Evolutionary conservation across 2,888 invertebrate genomes (phyloP), one percentile per base, ranked within the genome.

Genomic region (Cistogaster globosa): DNA sequence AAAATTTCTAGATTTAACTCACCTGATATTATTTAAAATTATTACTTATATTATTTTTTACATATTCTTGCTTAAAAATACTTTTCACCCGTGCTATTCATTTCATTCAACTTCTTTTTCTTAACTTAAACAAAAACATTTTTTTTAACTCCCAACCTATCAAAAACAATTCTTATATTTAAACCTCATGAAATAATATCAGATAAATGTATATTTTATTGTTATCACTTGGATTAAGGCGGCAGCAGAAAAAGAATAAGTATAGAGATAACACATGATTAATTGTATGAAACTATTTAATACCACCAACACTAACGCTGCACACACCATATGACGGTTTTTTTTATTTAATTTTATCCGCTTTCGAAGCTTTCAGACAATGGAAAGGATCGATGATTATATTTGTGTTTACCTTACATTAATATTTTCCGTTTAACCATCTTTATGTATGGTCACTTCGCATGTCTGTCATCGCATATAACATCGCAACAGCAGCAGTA

Each of bases 231-330:
- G 65, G 72, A 62, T 42, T 60, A 69, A 67, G 53, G 67, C 63
- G 62, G 51, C 60, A 78, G 18, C 26, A 45, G 22, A 67, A 7
- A 60, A 77, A 20, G 53, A 76, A 71, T 42, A 62, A 77, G 48
- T 36, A 36, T 18, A 84, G 62, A 78, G 84, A 85, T 85, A 81
- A 82, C 81, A 85, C 82, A 81, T 85, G 81, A 85, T 85, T 85
- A 85, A 85, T 85, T 81, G 78, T 65, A 74, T 58, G 65, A 81
- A 85, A 85, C 78, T 71, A 82, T 82, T 76, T 76, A 84, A 84
- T 80, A 80, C 84, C 84, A 69, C 38, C 84, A 72, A 71, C 71
- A 42, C 12, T 57, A 60, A 6, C 48, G 18, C 16, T 20, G 45
- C 36, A 48, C 55, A 48, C 55, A 32, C 22, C 53, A 53, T 3